Conservation (phyloP, 2,113 vertebrate genomes). For the Macroglossus sobrinus region DNA sequence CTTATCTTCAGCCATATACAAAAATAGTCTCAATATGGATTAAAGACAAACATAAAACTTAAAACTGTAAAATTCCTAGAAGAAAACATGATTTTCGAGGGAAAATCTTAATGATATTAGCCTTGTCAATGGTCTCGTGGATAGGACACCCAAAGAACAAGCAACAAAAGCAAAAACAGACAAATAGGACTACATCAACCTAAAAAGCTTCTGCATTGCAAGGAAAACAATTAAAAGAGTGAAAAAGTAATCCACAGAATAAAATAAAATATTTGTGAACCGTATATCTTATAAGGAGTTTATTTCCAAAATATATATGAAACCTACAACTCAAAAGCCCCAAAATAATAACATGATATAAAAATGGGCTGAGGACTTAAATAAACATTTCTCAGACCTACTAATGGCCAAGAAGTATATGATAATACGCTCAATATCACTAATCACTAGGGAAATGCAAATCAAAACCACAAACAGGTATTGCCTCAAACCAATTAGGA, state of each 20-base stretch:
- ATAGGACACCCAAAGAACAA: background rate
- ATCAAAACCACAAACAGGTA: background rate
- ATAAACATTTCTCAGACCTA: background rate
- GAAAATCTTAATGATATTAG: background rate
- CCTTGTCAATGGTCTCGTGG: background rate
- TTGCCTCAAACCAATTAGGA: background rate
- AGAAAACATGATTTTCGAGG: background rate
- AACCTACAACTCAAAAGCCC: background rate
- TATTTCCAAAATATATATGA: background rate
- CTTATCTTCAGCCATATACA: background rate
- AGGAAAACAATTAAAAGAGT: background rate
- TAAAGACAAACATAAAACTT: background rate
- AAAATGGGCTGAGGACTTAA: background rate
- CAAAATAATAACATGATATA: background rate
- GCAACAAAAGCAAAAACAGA: background rate
- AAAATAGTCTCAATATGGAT: background rate
- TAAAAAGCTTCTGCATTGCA: background rate
- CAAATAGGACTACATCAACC: background rate
- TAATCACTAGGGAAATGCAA: background rate
- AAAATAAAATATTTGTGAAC: background rate
- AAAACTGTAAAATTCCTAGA: background rate
- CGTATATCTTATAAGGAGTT: background rate
- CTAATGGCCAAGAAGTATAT: background rate
- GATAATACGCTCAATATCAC: background rate
- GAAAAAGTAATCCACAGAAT: background rate